Evolutionary conservation across 2,888 invertebrate genomes (phyloP), one percentile per base, ranked within the genome.

Genomic region (Erebia aethiops): DNA sequence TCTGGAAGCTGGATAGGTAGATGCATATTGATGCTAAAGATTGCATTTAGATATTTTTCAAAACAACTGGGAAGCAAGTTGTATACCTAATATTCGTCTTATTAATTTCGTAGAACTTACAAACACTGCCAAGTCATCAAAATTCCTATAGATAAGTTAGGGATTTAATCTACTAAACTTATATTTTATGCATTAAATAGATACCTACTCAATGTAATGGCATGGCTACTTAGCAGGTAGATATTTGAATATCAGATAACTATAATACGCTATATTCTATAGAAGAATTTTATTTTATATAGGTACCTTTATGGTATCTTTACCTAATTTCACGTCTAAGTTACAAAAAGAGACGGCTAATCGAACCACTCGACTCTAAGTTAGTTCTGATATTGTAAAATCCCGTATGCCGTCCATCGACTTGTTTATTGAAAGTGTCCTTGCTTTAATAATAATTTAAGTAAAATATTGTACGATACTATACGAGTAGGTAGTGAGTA

Each of bases 351-450:
- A 21, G 70, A 65, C 69, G 69, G 69, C 69, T 46, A 75, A 78
- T 80, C 72, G 2, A 35, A 72, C 72, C 77, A 76, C 14, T 21
- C 21, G 61, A 35, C 26, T 26, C 26, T 26, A 26, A 26, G 4
- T 35, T 35, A 35, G 58, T 46, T 63, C 18, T 58, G 10, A 54
- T 56, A 70, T 64, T 70, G 65, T 65, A 56, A 41, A 69, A 73
- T 69, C 61, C 51, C 60, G 56, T 57, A 82, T 83, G 85, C 90
- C 89, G 90, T 90, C 90, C 90, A 88, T 75, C 70, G 61, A 77
- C 76, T 79, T 80, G 77, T 85, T 80, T 69, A 69, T 41, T 52
- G 16, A 73, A 85, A 87, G 87, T 84, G 81, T 75, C 80, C 83
- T 87, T 85, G 84, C 81, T 87, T 84, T 82, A 79, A 71, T 71